phyloP scores from a whole-genome alignment of 2,888 invertebrate species.

The Antheraea yamamai region DNA sequence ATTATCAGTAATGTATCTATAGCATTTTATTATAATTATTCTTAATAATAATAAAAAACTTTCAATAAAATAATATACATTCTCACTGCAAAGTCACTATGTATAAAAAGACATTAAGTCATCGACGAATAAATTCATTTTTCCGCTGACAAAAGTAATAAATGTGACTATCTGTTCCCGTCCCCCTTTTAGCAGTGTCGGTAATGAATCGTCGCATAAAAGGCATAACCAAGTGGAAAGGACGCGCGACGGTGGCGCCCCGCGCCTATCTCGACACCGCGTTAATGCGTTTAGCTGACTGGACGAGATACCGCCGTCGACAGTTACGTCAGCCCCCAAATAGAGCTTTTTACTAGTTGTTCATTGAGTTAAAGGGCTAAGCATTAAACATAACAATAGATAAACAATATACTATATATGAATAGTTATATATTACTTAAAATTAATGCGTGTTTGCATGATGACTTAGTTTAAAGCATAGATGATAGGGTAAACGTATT shows the following conservation, averaged over 20 bases:
- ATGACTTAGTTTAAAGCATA: not conserved
- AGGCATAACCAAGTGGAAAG: constrained; percentile 80
- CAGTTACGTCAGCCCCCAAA: constrained; percentile 37
- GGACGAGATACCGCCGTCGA: constrained; percentile 55
- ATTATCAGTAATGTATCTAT: not conserved
- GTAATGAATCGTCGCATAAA: constrained; percentile 81
- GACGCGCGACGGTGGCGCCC: constrained; percentile 50
- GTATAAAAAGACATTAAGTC: constrained; percentile 39
- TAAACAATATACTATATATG: not conserved
- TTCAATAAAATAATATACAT: constrained; percentile 23
- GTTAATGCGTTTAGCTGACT: constrained; percentile 65
- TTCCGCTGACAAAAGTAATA: constrained; percentile 82
- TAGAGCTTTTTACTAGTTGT: constrained; percentile 35
- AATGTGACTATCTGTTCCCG: constrained; percentile 76
- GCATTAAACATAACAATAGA: not conserved
- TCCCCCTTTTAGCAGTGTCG: constrained; percentile 62
- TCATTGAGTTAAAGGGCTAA: constrained; percentile 24
- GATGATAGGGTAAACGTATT: not conserved
- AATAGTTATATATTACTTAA: not conserved
- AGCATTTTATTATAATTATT: not conserved
- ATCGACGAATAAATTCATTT: constrained; percentile 75
- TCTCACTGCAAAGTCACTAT: constrained; percentile 19
- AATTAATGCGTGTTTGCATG: not conserved
- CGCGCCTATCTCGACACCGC: constrained; percentile 29
- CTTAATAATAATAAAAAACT: not conserved